phyloP scores from a whole-genome alignment of 92 coral and sea anemone genomes.

The Porites evermanni region DNA sequence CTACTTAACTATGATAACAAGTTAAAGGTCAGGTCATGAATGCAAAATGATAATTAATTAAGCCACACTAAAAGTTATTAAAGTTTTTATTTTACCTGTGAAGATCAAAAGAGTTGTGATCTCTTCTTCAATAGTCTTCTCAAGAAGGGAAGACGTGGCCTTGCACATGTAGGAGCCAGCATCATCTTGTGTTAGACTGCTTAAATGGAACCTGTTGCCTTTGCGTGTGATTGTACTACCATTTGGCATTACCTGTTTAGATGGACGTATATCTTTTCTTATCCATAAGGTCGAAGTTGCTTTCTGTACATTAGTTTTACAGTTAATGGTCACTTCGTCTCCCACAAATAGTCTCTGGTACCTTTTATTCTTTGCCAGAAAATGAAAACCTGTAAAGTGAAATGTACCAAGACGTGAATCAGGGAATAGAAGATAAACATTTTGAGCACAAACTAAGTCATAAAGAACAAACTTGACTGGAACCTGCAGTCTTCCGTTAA shows the following conservation, averaged over 20 bases:
- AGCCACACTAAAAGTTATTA: background rate
- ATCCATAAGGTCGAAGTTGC: slow-evolving; percentile 62
- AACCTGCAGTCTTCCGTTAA: too few species aligned
- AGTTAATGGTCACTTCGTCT: slow-evolving; percentile 53
- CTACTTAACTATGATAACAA: too few species aligned
- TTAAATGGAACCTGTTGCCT: slow-evolving; percentile 45
- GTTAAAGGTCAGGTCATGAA: too few species aligned
- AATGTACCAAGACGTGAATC: background rate
- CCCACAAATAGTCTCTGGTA: slow-evolving; percentile 57
- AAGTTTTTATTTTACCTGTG: slow-evolving; percentile 44
- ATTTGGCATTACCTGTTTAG: slow-evolving; percentile 54
- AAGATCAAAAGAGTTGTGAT: slow-evolving; percentile 61
- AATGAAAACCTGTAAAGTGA: slow-evolving; percentile 58
- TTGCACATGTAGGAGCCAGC: slow-evolving; percentile 73
- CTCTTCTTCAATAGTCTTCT: slow-evolving; percentile 52
- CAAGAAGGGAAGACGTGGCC: slow-evolving; percentile 43
- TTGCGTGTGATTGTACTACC: slow-evolving; percentile 38
- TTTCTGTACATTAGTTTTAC: slow-evolving; percentile 55
- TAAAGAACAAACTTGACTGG: background rate
- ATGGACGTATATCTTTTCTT: slow-evolving; percentile 26
- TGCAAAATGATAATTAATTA: too few species aligned
- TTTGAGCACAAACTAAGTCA: background rate
- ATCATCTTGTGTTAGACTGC: slow-evolving; percentile 46
- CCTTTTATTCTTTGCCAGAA: slow-evolving; percentile 42
- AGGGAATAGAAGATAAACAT: background rate